These are phyloP conservation scores for Ips typographus DNA, from an alignment of 1,140 invertebrate genomes.

Conservation along the genomic window DNA sequence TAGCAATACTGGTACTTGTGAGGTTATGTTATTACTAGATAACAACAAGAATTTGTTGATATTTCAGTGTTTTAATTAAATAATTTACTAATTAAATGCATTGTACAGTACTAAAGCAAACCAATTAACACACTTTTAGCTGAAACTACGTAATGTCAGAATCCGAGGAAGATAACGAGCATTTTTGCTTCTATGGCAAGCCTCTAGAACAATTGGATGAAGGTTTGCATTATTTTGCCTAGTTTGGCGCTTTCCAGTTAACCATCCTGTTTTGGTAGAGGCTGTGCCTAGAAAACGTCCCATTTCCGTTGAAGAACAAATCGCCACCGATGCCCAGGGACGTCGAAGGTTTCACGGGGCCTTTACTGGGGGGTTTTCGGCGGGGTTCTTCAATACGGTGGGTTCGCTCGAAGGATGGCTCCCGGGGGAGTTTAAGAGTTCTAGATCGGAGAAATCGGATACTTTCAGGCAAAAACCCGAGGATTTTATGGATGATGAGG, in stretches of 20 bases:
- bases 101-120: no score
- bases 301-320: constrained; percentile 83
- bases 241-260: constrained; percentile 58
- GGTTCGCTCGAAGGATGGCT: constrained; percentile 95
- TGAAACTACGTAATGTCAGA: constrained; percentile 39
- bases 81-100: no score
- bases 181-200: constrained; percentile 72
- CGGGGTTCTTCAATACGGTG: constrained; percentile 96
- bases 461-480: constrained; percentile 67
- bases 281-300: constrained; percentile 77
- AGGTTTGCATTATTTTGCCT: constrained; percentile 56
- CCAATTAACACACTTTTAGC: no score
- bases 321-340: constrained; percentile 87
- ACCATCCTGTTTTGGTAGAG: no score
- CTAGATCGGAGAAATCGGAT: constrained; percentile 67
- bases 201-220: constrained; percentile 76
- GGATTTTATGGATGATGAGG: constrained; percentile 99
- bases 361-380: constrained; percentile 98
- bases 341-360: constrained; percentile 95
- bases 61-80: no score
- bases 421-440: constrained; percentile 90
- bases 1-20: no score
- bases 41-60: no score
- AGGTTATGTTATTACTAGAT: no score
- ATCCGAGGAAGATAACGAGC: constrained; percentile 61